Evolutionary conservation across 1,140 invertebrate species (phyloP).

Genomic region (Eueides isabella): DNA sequence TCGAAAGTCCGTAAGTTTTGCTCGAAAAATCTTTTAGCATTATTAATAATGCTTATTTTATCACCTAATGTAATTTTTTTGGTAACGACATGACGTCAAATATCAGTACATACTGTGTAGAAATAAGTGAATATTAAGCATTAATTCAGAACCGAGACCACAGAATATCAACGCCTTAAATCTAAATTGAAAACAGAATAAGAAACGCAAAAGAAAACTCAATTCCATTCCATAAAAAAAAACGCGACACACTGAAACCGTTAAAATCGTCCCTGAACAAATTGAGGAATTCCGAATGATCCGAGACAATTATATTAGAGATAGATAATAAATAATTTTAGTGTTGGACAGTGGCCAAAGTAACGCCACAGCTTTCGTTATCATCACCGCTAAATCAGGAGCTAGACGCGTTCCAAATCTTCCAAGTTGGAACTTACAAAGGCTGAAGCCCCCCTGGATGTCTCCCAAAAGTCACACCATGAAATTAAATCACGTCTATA

Average conservation of each 20-base stretch:
- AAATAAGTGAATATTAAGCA: no score
- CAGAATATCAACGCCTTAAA: neutral
- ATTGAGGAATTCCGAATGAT: slow-evolving; percentile 15
- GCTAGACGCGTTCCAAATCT: slow-evolving; percentile 11
- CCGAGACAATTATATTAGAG: slow-evolving; percentile 22
- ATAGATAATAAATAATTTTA: slow-evolving; percentile 32
- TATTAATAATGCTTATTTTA: no score
- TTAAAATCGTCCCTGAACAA: slow-evolving; percentile 25
- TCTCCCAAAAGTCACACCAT: slow-evolving; percentile 10
- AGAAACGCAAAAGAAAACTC: neutral
- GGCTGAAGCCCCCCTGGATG: neutral
- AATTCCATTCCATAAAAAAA: neutral
- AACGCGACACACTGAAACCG: slow-evolving; percentile 13
- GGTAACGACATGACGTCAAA: no score
- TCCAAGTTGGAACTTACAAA: neutral
- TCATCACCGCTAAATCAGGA: slow-evolving; percentile 34
- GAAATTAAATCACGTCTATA: slow-evolving; percentile 8
- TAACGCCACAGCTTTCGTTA: slow-evolving; percentile 10
- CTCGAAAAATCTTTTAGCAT: no score
- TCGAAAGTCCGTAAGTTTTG: no score
- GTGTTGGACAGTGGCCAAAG: slow-evolving; percentile 29
- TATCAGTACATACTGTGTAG: no score
- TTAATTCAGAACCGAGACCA: no score
- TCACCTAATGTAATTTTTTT: no score
- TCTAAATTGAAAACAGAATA: neutral